A percentile compares a stretch with the other conserved stretches of the same genome.
Conservation (phyloP, 2,888 invertebrate genomes). For the Amblyteles armatorius region DNA sequence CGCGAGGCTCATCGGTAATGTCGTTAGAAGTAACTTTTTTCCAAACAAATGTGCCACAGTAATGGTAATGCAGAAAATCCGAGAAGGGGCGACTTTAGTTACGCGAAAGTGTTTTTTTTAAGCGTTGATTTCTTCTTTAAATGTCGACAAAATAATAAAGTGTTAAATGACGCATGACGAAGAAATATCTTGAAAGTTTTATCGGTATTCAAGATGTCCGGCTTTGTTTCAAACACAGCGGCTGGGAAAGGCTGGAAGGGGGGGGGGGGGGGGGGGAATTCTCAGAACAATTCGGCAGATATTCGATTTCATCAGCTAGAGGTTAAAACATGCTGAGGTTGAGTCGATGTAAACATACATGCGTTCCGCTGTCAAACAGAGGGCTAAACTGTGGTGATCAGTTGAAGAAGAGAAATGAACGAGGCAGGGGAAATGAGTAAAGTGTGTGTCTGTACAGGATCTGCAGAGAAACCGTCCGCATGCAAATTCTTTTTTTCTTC, state of each 20-base stretch:
- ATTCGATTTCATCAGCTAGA: background rate
- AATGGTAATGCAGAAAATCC: too few species aligned
- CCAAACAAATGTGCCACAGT: too few species aligned
- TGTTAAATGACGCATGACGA: background rate
- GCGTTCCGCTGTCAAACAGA: background rate
- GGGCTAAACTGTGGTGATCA: background rate
- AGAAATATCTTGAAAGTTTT: background rate
- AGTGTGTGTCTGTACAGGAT: background rate
- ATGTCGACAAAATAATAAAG: background rate
- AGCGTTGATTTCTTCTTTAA: too few species aligned
- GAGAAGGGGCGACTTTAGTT: too few species aligned
- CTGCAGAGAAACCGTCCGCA: background rate
- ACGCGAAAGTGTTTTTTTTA: too few species aligned
- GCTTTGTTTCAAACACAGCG: background rate
- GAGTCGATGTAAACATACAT: too few species aligned
- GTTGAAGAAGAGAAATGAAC: background rate
- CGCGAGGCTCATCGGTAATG: too few species aligned
- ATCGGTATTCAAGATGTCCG: background rate
- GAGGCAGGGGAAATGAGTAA: background rate
- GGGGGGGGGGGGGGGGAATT: too few species aligned
- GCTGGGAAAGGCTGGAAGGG: too few species aligned
- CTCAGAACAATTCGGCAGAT: background rate
- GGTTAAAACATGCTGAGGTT: too few species aligned
- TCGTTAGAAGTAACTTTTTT: too few species aligned
- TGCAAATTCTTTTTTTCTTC: background rate